A percentile compares a stretch with the other conserved stretches of the same genome.
Conservation (phyloP, 2,113 vertebrate genomes). For the Pelusios castaneus region DNA sequence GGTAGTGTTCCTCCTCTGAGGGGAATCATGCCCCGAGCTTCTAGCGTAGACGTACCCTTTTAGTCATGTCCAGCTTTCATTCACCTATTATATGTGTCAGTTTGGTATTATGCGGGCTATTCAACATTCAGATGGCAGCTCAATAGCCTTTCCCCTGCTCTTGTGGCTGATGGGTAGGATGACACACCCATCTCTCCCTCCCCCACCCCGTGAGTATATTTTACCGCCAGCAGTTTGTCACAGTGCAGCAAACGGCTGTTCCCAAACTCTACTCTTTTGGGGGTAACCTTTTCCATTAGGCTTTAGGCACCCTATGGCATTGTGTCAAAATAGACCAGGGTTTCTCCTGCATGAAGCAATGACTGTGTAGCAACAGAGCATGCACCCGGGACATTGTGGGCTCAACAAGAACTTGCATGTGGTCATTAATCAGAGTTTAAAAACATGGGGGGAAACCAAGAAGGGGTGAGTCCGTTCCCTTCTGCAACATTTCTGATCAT, state of each 20-base stretch:
- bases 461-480: not conserved
- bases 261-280: conserved; percentile 25
- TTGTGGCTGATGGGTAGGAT: not conserved
- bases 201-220: not conserved
- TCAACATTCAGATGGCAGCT: conserved; percentile 25
- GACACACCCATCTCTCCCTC: not conserved
- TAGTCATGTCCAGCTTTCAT: not conserved
- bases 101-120: not conserved
- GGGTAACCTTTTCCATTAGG: conserved; percentile 62
- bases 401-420: not conserved
- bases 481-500: not conserved
- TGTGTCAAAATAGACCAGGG: conserved; percentile 34
- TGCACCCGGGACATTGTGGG: not conserved
- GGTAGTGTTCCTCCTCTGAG: not conserved
- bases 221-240: conserved; percentile 38
- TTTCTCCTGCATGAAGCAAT: conserved; percentile 42
- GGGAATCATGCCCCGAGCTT: not conserved
- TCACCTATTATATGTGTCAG: not conserved
- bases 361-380: not conserved
- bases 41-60: not conserved
- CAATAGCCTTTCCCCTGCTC: conserved; percentile 6
- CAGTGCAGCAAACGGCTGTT: conserved; percentile 53
- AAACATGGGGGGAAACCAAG: not conserved
- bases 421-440: not conserved
- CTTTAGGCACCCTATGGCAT: conserved; percentile 67